Base-by-base conservation (phyloP, 1,140 invertebrate genomes). In the Drosophila yakuba region DNA sequence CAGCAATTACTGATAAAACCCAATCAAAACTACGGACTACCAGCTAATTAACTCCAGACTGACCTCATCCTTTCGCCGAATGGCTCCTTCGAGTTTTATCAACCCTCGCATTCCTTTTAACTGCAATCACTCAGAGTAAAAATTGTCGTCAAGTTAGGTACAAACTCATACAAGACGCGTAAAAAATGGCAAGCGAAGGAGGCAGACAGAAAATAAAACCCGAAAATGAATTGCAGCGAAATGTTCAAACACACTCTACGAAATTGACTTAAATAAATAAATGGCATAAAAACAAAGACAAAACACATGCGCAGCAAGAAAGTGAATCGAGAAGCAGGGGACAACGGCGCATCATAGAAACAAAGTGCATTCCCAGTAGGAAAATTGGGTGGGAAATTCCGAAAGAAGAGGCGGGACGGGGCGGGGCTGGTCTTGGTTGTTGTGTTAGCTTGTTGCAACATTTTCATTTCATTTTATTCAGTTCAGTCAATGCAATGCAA, bases 181-280 rank as follows among this genome's bases (percentile, higher is more conserved):
- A 68, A 74, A 81, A 78, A 76, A 80, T 54, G 41, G 43, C 48
- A 48, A 60, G 35, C 23, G 44, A 36, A 56, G 36, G 63, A 62
- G 38, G 32, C 52, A 38, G 51, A 50, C 8, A 48, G 55, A 38
- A 47, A 60, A 52, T 76, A 60, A 78, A 82, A 64, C 57, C 71
- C 52, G 51, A 83, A 80, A 84, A 84, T 80, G 68, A 83, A 88
- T 84, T 88, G 83, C 80, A 89, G 76, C 83, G 84, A 88, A 88
- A 89, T 89, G 83, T 67, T 88, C 84, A 88, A 88, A 89, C 72
- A 89, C 83, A 88, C 83, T 88, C 83, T 89, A 58, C 83, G 57
- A 88, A 88, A 88, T 89, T 88, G 83, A 89, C 83, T 88, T 88
- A 89, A 88, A 88, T 88, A 88, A 89, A 88, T 88, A 88, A 88